Base-by-base conservation (phyloP, 1,140 invertebrate species). In the Heliconius nattereri region DNA sequence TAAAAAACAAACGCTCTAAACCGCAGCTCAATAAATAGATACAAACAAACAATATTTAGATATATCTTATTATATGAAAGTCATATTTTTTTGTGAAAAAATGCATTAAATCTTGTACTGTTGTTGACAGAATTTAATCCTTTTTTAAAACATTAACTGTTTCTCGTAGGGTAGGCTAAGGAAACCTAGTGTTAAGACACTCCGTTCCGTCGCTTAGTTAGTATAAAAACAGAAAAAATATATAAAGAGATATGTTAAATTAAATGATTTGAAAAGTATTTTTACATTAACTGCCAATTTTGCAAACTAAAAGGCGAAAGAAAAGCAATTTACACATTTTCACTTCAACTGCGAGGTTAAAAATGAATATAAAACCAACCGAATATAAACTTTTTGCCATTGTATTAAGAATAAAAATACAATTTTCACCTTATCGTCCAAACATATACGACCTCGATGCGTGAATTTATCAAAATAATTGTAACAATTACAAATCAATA, bases 391-490 rank as follows among this genome's bases (percentile, higher is more conserved):
- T 66, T 66, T 66, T 23, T 6, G 1, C 9, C n/a, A 5, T 26
- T n/a, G 2, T 26, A 66, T 29, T 66, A 66, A 66, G 23, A 3
- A 29, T 26, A 66, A 72, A 19, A 78, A 71, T 78, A 40, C 8
- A 35, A 37, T 78, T 73, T 29, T 54, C 35, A 35, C 6, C 23
- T 71, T 81, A 85, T 85, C 78, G n/a, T 71, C 72, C 70, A 79
- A 60, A 76, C 80, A 60, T 77, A 81, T 71, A n/a, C 82, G 77
- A 66, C 86, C 86, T 87, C 83, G 82, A 82, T 85, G 80, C 75
- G 82, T 71, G 71, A 82, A 82, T 87, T 45, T 85, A 84, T 82
- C 82, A 74, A 82, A 84, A 82, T 85, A 82, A 85, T 85, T 84
- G 78, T 80, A 81, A 82, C 83, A 85, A 86, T 83, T 87, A 76